Evolutionary conservation across 1,140 invertebrate genomes (phyloP).

Genomic region (Drosophila trapezifrons): DNA sequence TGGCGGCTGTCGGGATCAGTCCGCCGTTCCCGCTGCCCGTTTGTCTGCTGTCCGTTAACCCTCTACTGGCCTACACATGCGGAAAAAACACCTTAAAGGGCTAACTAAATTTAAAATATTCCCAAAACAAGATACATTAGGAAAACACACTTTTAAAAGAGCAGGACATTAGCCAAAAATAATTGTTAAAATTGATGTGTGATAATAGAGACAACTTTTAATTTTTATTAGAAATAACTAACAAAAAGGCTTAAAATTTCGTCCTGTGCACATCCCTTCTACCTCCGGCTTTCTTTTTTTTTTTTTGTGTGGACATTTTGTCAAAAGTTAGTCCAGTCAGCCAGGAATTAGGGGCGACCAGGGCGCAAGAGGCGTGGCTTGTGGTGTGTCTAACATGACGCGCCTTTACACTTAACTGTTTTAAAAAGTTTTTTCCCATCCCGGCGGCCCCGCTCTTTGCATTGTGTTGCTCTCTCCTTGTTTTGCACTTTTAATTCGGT

Average conservation of each 20-base stretch:
- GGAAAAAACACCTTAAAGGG: neutral
- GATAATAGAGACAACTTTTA: no score
- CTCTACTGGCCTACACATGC: conserved; percentile 17
- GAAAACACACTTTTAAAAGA: no score
- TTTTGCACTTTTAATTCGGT: conserved; percentile 79
- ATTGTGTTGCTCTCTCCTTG: conserved; percentile 62
- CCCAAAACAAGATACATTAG: neutral
- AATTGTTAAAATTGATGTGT: no score
- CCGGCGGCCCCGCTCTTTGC: neutral
- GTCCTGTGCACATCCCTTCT: neutral
- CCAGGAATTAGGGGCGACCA: conserved; percentile 31
- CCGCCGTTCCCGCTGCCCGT: conserved; percentile 1
- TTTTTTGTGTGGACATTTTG: conserved; percentile 63
- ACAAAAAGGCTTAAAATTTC: neutral
- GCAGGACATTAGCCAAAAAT: no score
- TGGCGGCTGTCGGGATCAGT: conserved; percentile 65
- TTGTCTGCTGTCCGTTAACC: conserved; percentile 21
- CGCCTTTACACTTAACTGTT: conserved; percentile 80
- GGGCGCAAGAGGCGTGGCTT: conserved; percentile 39
- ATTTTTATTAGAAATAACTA: neutral
- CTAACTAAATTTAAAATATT: neutral
- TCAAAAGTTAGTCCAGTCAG: conserved; percentile 78
- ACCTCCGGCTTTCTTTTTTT: neutral
- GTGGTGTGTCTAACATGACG: conserved; percentile 78
- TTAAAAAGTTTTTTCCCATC: conserved; percentile 48